These are phyloP conservation scores for Caranx melampygus DNA, from an alignment of 2,113 vertebrate genomes.

Conservation along the genomic window DNA sequence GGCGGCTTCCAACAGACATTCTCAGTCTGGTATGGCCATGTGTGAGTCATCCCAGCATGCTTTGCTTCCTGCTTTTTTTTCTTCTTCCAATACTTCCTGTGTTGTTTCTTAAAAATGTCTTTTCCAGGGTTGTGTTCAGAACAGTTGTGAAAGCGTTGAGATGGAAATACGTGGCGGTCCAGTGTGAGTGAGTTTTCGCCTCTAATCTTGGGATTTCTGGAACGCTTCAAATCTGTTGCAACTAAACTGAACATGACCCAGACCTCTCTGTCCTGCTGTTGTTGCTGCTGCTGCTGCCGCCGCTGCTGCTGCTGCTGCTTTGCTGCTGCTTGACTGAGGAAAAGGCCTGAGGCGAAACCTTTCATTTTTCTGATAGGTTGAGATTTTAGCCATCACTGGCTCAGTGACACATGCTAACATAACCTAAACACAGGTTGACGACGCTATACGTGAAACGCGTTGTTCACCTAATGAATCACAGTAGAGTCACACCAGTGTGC, in stretches of 20 bases:
- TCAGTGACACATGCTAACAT: not conserved
- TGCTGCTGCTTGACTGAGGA: slow-evolving; percentile 39
- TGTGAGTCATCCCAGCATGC: slow-evolving; percentile 99
- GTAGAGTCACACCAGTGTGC: no score
- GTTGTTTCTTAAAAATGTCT: slow-evolving; percentile 68
- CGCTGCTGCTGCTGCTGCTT: slow-evolving; percentile 52
- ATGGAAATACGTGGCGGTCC: slow-evolving; percentile 56
- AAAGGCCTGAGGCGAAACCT: slow-evolving; percentile 39
- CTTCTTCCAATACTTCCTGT: slow-evolving; percentile 58
- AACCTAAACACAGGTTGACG: not conserved
- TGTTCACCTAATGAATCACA: no score
- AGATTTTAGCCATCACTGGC: not conserved
- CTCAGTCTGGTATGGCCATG: slow-evolving; percentile 99
- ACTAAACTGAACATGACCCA: slow-evolving; percentile 72
- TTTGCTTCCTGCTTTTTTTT: slow-evolving; percentile 94
- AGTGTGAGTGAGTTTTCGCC: slow-evolving; percentile 67
- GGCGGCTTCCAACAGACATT: slow-evolving; percentile 99
- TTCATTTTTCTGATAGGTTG: not conserved
- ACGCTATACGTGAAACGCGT: no score
- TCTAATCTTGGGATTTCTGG: slow-evolving; percentile 45
- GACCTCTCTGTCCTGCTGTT: slow-evolving; percentile 51
- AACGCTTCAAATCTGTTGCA: slow-evolving; percentile 34
- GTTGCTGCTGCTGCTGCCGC: slow-evolving; percentile 43
- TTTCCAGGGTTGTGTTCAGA: slow-evolving; percentile 75
- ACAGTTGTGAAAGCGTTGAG: slow-evolving; percentile 65